These are phyloP conservation scores for Thamnophis sirtalis DNA, from an alignment of 2,113 vertebrate genomes.

Conservation along the genomic window DNA sequence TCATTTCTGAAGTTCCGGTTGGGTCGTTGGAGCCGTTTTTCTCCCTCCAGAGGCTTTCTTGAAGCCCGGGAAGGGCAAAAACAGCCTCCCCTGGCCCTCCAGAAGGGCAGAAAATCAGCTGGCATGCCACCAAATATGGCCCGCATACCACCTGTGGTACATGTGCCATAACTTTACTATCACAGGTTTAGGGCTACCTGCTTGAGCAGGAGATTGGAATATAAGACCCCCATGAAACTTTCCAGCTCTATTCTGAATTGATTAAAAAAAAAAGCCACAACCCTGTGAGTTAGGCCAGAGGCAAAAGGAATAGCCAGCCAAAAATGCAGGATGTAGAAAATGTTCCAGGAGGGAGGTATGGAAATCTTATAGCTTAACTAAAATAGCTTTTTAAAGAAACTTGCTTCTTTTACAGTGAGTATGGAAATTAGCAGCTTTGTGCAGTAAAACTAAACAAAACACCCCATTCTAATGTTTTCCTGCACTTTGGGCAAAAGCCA, in stretches of 20 bases:
- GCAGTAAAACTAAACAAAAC: slow-evolving; percentile 37
- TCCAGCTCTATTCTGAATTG: background rate
- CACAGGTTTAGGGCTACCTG: no score
- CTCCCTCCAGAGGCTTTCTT: no score
- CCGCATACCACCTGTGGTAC: no score
- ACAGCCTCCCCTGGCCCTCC: no score
- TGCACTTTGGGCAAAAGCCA: slow-evolving; percentile 46
- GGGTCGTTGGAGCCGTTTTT: no score
- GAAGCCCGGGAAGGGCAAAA: no score
- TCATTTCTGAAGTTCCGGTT: no score
- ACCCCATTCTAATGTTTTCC: slow-evolving; percentile 3
- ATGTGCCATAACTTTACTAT: no score
- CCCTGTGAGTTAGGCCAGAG: background rate
- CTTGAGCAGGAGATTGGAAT: background rate
- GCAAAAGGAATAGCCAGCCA: background rate
- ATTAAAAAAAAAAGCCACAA: background rate
- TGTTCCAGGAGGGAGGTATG: background rate
- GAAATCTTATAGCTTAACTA: background rate
- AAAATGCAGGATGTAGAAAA: background rate
- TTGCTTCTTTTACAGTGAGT: background rate
- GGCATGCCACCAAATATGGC: no score
- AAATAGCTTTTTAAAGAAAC: background rate
- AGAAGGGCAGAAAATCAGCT: no score
- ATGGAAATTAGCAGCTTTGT: slow-evolving; percentile 5
- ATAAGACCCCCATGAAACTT: background rate